Conservation (phyloP, 2,888 invertebrate species). For the Dryobota labecula region DNA sequence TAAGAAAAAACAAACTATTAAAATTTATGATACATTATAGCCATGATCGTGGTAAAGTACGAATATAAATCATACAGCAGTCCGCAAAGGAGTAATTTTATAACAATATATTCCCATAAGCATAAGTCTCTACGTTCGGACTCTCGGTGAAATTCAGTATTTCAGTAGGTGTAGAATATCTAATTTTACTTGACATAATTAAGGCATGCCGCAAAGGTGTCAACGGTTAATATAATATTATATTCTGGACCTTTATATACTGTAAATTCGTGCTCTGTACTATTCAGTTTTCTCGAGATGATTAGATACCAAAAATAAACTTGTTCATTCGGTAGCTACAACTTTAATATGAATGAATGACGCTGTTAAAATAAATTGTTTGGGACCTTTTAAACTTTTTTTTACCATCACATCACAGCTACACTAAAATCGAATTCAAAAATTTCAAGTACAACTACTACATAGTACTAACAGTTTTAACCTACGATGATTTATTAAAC, state of each 20-base stretch:
- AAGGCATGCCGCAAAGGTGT: conserved; percentile 48
- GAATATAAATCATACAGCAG: conserved; percentile 5
- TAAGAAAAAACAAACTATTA: too few relatives aligned
- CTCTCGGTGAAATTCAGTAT: conserved; percentile 31
- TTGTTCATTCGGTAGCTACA: neutral
- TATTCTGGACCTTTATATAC: conserved; percentile 25
- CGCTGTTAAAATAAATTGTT: neutral
- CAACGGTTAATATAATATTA: conserved; percentile 34
- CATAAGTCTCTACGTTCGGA: conserved; percentile 21
- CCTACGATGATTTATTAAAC: neutral
- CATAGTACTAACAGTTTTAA: too few relatives aligned
- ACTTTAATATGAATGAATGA: conserved; percentile 20
- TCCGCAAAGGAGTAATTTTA: conserved; percentile 8
- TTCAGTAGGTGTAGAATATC: conserved; percentile 37
- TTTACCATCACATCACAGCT: too few relatives aligned
- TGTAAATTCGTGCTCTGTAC: conserved; percentile 8
- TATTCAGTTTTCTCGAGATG: conserved; percentile 18
- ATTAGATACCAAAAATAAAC: conserved; percentile 11
- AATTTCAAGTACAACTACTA: too few relatives aligned
- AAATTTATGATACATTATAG: too few relatives aligned
- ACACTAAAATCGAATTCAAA: too few relatives aligned
- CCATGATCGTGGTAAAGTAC: neutral
- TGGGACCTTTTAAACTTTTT: too few relatives aligned
- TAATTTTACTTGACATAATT: conserved; percentile 59
- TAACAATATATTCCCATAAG: conserved; percentile 30